Conservation (phyloP, 2,888 invertebrate species). For the Melanargia galathea region DNA sequence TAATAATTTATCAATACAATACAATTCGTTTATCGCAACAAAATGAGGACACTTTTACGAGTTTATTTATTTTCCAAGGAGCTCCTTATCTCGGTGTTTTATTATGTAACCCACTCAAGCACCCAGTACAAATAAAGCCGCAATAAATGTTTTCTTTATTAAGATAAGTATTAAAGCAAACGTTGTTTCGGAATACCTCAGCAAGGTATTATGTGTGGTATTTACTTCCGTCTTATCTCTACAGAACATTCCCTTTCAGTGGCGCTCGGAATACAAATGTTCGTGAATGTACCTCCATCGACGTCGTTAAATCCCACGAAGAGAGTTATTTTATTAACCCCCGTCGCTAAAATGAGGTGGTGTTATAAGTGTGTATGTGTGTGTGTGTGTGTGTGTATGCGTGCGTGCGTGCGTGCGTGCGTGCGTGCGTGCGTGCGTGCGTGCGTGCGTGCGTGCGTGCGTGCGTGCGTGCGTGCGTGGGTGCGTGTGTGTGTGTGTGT, state of each 20-base stretch:
- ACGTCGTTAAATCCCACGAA: conserved; percentile 25
- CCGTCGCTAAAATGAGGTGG: too few species aligned
- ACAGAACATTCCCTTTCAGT: conserved; percentile 35
- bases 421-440: too few species aligned
- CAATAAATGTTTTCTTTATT: conserved; percentile 16
- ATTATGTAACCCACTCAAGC: conserved; percentile 3
- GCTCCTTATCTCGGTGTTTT: conserved; percentile 1
- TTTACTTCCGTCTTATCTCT: conserved; percentile 39
- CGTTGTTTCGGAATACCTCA: conserved; percentile 24
- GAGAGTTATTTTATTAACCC: conserved; percentile 2
- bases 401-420: too few species aligned
- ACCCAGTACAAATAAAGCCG: conserved; percentile 2
- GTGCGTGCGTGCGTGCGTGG: too few species aligned
- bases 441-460: too few species aligned
- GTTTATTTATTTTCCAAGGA: conserved; percentile 1
- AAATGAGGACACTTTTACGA: background rate
- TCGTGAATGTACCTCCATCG: conserved; percentile 29
- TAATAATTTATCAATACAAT: background rate
- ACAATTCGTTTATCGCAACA: background rate
- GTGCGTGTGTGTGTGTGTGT: too few species aligned
- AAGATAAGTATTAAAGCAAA: conserved; percentile 22
- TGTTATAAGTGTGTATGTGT: too few species aligned
- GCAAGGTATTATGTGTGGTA: conserved; percentile 27
- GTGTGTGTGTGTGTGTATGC: too few species aligned
- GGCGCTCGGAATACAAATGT: conserved; percentile 35